phyloP scores from a whole-genome alignment of 2,113 vertebrate species.

The Reinhardtius hippoglossoides region DNA sequence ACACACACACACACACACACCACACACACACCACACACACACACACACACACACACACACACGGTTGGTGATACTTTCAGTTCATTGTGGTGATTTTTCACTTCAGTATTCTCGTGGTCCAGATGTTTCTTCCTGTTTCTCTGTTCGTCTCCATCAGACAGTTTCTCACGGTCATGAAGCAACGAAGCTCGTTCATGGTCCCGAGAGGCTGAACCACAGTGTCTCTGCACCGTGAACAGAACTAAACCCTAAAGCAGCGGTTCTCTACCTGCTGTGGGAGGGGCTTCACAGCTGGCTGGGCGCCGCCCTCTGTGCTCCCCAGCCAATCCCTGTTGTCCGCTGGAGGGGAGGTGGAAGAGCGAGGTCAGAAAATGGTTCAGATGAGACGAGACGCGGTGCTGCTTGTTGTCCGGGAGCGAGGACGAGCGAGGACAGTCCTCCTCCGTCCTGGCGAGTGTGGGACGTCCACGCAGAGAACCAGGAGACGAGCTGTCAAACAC shows the following conservation, averaged over 20 bases:
- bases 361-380: conserved; percentile 29
- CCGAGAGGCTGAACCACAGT: no score
- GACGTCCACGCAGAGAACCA: neutral
- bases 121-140: no score
- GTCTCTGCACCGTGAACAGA: no score
- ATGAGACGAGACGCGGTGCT: neutral
- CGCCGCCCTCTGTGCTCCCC: neutral
- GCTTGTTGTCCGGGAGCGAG: conserved; percentile 4
- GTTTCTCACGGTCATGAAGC: no score
- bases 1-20: conserved; percentile 3
- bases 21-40: conserved; percentile 10
- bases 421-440: neutral
- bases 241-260: no score
- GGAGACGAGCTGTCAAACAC: neutral
- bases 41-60: conserved; percentile 4
- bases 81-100: no score
- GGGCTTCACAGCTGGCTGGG: neutral
- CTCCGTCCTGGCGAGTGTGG: neutral
- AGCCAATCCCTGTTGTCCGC: conserved; percentile 3
- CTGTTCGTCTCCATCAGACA: no score
- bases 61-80: no score
- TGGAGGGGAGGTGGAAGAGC: conserved; percentile 7
- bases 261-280: conserved; percentile 29
- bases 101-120: no score
- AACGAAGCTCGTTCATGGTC: no score